Percentiles rank a stretch among this genome's conserved stretches.
Evolutionary conservation across 2,797 vertebrate genomes (phyloP).

Genomic region (Hoplostethus mediterraneus): DNA sequence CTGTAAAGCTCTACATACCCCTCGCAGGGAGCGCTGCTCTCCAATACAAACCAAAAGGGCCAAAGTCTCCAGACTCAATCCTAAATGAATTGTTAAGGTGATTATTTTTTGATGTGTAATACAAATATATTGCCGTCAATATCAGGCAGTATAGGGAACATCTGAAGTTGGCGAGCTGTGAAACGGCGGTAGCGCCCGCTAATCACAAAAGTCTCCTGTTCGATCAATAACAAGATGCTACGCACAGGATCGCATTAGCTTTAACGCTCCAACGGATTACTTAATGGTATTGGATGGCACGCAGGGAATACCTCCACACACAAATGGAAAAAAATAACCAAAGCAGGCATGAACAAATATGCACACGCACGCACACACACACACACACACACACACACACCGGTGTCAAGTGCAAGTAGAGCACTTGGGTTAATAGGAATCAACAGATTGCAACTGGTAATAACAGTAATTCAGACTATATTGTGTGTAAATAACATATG

Average conservation of each 20-base stretch:
- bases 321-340: not conserved
- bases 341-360: not conserved
- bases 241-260: not conserved
- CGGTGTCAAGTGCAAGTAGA: not conserved
- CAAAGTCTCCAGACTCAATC: no score
- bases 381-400: not conserved
- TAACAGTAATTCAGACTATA: not conserved
- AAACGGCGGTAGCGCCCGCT: no score
- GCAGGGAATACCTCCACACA: not conserved
- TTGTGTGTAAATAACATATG: constrained; percentile 35
- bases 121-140: no score
- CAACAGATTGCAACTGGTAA: constrained; percentile 15
- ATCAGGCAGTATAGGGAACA: no score
- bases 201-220: not conserved
- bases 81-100: no score
- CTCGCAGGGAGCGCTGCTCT: no score
- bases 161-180: no score
- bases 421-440: constrained; percentile 11
- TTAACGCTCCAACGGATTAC: not conserved
- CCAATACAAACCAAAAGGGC: no score
- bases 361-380: not conserved
- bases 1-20: no score
- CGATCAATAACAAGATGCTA: not conserved
- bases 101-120: no score
- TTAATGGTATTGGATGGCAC: not conserved